Evolutionary conservation across 2,113 vertebrate species (phyloP).

Genomic region (Rhinichthys klamathensis): DNA sequence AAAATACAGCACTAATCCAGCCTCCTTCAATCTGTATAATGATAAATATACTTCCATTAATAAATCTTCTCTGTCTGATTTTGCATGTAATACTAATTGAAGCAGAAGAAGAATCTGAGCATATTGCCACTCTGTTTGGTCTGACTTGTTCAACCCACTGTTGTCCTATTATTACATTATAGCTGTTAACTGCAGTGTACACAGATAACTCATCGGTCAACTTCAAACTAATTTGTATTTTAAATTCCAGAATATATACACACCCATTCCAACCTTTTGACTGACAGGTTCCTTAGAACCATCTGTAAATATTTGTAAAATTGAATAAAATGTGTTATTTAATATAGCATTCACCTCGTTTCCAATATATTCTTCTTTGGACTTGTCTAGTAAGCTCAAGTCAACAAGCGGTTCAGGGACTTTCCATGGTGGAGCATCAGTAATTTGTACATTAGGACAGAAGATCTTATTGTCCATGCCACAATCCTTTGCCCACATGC

Average conservation of each 20-base stretch:
- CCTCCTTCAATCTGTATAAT: background rate
- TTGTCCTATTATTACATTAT: background rate
- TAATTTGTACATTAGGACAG: background rate
- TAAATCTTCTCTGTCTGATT: slow-evolving; percentile 2
- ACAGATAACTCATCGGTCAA: background rate
- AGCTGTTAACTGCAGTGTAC: background rate
- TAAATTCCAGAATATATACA: background rate
- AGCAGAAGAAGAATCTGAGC: background rate
- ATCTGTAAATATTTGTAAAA: background rate
- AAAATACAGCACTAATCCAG: background rate
- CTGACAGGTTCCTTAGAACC: background rate
- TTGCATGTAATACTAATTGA: background rate
- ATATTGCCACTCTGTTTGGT: background rate
- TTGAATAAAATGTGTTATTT: background rate
- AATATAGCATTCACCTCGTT: background rate
- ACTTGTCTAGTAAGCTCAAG: background rate
- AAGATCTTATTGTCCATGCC: background rate
- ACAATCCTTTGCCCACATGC: background rate
- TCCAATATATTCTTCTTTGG: background rate
- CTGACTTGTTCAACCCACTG: background rate
- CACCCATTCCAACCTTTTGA: background rate
- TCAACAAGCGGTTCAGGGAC: background rate
- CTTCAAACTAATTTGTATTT: background rate
- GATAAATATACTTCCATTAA: background rate
- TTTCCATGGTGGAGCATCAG: background rate